Base-by-base conservation (phyloP, 2,888 invertebrate genomes). In the Theodoxus fluviatilis region DNA sequence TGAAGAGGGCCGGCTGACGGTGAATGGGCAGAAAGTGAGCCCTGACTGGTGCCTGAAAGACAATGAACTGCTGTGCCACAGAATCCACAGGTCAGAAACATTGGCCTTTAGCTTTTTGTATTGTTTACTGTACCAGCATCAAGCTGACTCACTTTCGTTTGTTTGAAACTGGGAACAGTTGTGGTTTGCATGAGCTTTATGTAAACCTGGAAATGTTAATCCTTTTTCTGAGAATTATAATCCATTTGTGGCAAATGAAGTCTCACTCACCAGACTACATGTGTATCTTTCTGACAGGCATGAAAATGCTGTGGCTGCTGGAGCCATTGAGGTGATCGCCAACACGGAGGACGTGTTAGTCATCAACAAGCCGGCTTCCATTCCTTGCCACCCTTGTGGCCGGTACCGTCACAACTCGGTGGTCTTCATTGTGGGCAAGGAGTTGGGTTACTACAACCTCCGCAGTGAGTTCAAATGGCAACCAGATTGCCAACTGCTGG, bases 351-450 rank as follows among this genome's bases (percentile, higher is more conserved):
- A 99, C 91, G 92, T 98, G 91, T 93, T 99, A 90, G 98, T 99
- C 90, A 95, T 98, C 90, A 96, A 98, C 93, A 98, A 98, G 92
- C 98, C 98, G 89, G 94, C 96, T 90, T 98, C 98, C 90, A 96
- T 98, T 91, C 98, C 98, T 90, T 96, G 97, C 73, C 98, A 99
- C 88, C 98, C 98, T 2, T 98, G 98, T 88, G 99, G 99, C 74
- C 91, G 98, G 84, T 99, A 98, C 89, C 91, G 97, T 68, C 95
- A 97, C 90, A 99, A 99, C 89, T 96, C 97, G 7, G 94, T 99
- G 76, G 94, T 95, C 70, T 96, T 95, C 87, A 97, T 98, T 83
- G 91, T 99, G 83, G 95, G 96, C 80, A 96, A 96, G 89, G 97
- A 98, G 88, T 94, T 96, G 88, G 95, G 95, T 88, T 90, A 95